These are phyloP conservation scores for Scaptodrosophila lebanonensis DNA, from an alignment of 1,140 invertebrate genomes.

Conservation along the genomic window DNA sequence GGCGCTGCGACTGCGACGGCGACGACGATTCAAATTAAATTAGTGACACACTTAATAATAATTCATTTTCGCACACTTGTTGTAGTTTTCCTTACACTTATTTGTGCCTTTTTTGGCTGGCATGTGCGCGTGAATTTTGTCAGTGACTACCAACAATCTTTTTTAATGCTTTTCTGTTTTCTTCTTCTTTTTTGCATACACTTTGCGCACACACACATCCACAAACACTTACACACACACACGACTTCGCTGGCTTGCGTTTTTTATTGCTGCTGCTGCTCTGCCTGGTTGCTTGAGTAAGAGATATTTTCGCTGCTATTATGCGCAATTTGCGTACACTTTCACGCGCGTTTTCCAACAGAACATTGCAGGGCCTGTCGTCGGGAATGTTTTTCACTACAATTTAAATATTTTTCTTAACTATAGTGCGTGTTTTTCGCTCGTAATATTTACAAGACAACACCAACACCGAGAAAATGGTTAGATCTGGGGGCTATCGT, in stretches of 20 bases:
- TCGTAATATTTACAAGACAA: conserved; percentile 59
- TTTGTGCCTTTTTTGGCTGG: conserved; percentile 29
- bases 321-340: conserved; percentile 32
- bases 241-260: conserved; percentile 59
- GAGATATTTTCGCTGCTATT: conserved; percentile 48
- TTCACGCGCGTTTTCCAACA: conserved; percentile 41
- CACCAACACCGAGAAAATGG: no score
- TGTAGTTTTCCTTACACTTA: conserved; percentile 51
- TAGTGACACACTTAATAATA: conserved; percentile 74
- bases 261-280: conserved; percentile 50
- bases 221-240: conserved; percentile 29
- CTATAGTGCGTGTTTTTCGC: conserved; percentile 59
- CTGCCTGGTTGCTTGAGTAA: conserved; percentile 16
- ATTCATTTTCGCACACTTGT: conserved; percentile 74
- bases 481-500: no score
- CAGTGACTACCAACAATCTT: conserved; percentile 23
- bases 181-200: conserved; percentile 72
- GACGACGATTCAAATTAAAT: conserved; percentile 57
- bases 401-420: conserved; percentile 49
- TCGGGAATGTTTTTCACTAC: conserved; percentile 48
- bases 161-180: conserved; percentile 68
- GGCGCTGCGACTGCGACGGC: conserved; percentile 20
- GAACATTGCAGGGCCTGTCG: conserved; percentile 25
- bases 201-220: conserved; percentile 65
- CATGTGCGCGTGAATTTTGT: conserved; percentile 63